Evolutionary conservation across 2,888 invertebrate genomes (phyloP).

Genomic region (Mythimna ferrago): DNA sequence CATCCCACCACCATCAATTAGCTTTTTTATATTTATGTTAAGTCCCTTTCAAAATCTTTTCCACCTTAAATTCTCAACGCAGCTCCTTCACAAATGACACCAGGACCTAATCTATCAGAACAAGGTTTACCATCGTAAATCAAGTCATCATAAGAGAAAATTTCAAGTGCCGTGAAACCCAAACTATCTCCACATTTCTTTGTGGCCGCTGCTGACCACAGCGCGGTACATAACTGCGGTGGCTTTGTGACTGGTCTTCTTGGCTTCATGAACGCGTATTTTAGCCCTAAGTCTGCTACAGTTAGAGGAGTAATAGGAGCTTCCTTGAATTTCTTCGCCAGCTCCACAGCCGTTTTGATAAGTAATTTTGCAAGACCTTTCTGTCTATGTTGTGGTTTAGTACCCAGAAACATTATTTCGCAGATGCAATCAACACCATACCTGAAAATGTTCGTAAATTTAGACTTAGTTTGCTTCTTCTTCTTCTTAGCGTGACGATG

Average conservation of each 20-base stretch:
- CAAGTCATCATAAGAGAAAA: conserved; percentile 12
- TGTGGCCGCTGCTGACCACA: conserved; percentile 37
- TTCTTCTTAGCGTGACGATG: too few species aligned
- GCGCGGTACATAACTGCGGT: conserved; percentile 32
- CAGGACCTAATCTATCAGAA: conserved; percentile 43
- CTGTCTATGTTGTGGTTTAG: conserved; percentile 86
- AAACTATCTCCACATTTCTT: conserved; percentile 34
- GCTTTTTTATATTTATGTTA: too few species aligned
- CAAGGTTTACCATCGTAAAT: conserved; percentile 37
- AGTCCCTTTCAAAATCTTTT: too few species aligned
- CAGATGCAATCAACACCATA: conserved; percentile 91
- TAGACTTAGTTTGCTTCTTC: too few species aligned
- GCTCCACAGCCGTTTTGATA: conserved; percentile 87
- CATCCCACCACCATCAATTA: too few species aligned
- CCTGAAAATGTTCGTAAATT: conserved; percentile 67
- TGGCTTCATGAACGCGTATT: conserved; percentile 70
- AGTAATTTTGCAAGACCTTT: conserved; percentile 90
- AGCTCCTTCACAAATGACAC: conserved; percentile 35
- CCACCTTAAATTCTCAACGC: conserved; percentile 24
- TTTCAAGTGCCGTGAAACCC: conserved; percentile 29
- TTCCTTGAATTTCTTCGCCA: conserved; percentile 75
- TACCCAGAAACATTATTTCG: conserved; percentile 93
- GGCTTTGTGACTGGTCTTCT: conserved; percentile 20
- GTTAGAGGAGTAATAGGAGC: conserved; percentile 34
- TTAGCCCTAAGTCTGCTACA: conserved; percentile 81